Base-by-base conservation (phyloP, 2,888 invertebrate species). In the Strigamia crassipes region DNA sequence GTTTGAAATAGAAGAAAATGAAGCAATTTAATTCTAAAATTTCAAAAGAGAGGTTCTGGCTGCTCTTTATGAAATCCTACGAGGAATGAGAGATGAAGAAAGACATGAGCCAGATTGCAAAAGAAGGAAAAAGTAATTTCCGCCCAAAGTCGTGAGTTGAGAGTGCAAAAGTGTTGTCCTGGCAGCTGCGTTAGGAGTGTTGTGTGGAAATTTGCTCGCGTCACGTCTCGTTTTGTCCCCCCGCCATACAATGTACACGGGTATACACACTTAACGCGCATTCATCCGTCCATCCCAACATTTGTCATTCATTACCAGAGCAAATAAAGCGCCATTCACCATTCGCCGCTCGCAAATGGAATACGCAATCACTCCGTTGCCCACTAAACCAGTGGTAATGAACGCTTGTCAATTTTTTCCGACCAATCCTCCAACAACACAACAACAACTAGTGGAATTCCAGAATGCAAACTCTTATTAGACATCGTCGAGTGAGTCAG, bases 71-170 rank as follows among this genome's bases (percentile, higher is more conserved):
- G 31, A 12, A 73, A 31, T 73, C 73, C 27, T 27, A 27, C 15
- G 13, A 73, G 31, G 61, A 61, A 61, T 1, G 46, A 46, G 46
- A 46, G n/a, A n/a, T 46, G 46, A n/a, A 56, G 56, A 56, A 18
- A 51, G 66, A 66, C 27, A 73, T n/a, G 73, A 73, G 27, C 66
- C 27, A 66, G 66, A 66, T 66, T 66, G 66, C 12, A 27, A 73
- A 73, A 73, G 73, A 73, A 73, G 73, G 31, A 73, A 18, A 56
- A 73, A 73, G 73, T 73, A 73, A 73, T 73, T 73, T 73, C 73
- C 73, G 31, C 73, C 73, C n/a, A 73, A 73, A 73, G 31, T 73
- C 73, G 73, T 73, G 73, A 27, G 73, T 31, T 73, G 73, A n/a
- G 73, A 73, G 12, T 31, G 31, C 73, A 73, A 73, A 42, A 15